These are phyloP conservation scores for Papilio polyxenes DNA, from an alignment of 1,140 invertebrate genomes.

Conservation along the genomic window DNA sequence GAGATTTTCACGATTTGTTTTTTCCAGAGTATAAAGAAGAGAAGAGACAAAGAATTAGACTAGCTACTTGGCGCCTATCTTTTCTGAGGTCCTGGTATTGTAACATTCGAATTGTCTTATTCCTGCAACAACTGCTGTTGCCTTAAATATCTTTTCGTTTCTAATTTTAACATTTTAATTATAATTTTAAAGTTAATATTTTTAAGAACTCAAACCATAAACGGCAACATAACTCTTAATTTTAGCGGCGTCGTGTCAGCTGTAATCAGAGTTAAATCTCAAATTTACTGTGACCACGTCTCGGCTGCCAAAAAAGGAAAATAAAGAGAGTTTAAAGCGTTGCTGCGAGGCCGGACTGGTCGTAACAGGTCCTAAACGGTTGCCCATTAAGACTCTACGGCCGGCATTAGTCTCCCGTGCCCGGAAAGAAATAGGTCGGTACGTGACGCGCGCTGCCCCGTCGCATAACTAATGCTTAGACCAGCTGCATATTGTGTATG, in stretches of 20 bases:
- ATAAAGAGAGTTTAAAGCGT: constrained; percentile 34
- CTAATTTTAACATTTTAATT: neutral
- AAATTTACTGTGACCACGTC: constrained; percentile 35
- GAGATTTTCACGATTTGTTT: too few relatives aligned
- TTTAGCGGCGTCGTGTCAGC: constrained; percentile 14
- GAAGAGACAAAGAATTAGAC: too few relatives aligned
- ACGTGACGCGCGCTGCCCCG: constrained; percentile 12
- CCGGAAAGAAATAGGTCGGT: constrained; percentile 35
- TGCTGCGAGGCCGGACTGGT: constrained; percentile 23
- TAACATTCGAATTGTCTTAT: neutral
- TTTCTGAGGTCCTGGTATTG: too few relatives aligned
- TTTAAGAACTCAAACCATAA: neutral
- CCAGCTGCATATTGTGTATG: neutral
- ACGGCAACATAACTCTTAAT: constrained; percentile 22
- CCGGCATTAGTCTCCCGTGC: constrained; percentile 40
- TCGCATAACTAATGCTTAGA: neutral
- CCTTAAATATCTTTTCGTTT: neutral
- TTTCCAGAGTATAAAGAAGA: too few relatives aligned
- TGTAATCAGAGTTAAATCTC: constrained; percentile 35
- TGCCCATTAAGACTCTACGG: constrained; percentile 41
- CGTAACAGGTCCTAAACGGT: constrained; percentile 42
- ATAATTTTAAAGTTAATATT: neutral
- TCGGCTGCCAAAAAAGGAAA: constrained; percentile 33
- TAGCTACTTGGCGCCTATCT: neutral
- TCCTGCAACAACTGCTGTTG: neutral